Percentiles rank a stretch among this genome's conserved stretches.
These are phyloP conservation scores for Margaritifera margaritifera DNA, from an alignment of 2,888 invertebrate genomes.

Conservation along the genomic window DNA sequence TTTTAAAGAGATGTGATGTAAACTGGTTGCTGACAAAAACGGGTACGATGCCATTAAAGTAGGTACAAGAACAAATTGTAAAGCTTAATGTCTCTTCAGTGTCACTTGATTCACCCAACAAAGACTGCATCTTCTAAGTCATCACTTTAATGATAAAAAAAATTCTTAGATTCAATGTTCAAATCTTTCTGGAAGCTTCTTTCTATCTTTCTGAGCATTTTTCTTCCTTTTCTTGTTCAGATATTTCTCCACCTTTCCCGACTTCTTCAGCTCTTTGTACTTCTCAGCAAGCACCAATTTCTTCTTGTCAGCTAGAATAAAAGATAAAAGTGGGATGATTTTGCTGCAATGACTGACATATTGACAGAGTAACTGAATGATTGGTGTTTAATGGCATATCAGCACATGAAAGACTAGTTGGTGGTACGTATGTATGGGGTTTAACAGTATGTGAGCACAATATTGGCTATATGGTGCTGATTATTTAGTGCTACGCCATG, in stretches of 20 bases:
- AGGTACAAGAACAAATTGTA: no score
- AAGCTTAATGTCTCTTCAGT: no score
- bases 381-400: no score
- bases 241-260: slow-evolving; percentile 86
- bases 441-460: neutral
- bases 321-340: slow-evolving; percentile 8
- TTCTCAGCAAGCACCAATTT: slow-evolving; percentile 84
- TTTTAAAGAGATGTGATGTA: no score
- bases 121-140: no score
- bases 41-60: no score
- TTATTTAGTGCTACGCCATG: no score
- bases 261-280: slow-evolving; percentile 85
- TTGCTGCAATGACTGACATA: neutral
- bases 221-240: slow-evolving; percentile 87
- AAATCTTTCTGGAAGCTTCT: slow-evolving; percentile 52
- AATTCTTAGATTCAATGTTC: no score
- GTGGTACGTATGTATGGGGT: no score
- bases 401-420: neutral
- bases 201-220: slow-evolving; percentile 75
- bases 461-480: neutral
- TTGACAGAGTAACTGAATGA: neutral
- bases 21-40: no score
- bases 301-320: slow-evolving; percentile 83
- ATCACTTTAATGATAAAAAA: no score
- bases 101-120: no score